These are phyloP conservation scores for Stomatorhinus walkeri DNA, from an alignment of 2,797 vertebrate species.

Conservation along the genomic window DNA sequence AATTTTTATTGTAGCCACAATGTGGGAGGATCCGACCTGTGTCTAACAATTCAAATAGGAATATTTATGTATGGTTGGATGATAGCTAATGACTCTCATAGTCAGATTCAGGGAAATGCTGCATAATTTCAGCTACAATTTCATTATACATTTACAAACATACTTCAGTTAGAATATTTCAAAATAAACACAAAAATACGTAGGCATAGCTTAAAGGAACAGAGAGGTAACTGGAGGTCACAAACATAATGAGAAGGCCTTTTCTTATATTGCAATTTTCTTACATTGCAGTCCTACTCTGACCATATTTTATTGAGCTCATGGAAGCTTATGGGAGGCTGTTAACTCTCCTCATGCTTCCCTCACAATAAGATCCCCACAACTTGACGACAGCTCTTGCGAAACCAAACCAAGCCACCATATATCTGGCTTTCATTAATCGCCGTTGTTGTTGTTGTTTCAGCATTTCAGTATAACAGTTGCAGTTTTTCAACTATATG, in stretches of 20 bases:
- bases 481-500: neutral
- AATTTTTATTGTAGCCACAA: neutral
- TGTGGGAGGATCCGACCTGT: neutral
- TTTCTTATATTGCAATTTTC: neutral
- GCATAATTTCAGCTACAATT: neutral
- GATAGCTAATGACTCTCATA: neutral
- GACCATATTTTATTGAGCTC: neutral
- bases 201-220: neutral
- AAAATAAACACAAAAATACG: neutral
- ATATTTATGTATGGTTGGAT: neutral
- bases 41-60: neutral
- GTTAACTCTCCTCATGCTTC: neutral
- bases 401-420: neutral
- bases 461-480: neutral
- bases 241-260: neutral
- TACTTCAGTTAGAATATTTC: neutral
- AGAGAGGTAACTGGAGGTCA: neutral
- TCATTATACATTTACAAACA: neutral
- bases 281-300: neutral
- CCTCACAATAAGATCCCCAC: neutral
- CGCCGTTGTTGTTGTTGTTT: neutral
- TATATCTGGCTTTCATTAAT: neutral
- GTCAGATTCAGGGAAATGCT: neutral
- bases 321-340: neutral
- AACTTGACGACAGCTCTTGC: neutral